Evolutionary conservation across 2,113 vertebrate genomes (phyloP).

Genomic region (Pica pica): DNA sequence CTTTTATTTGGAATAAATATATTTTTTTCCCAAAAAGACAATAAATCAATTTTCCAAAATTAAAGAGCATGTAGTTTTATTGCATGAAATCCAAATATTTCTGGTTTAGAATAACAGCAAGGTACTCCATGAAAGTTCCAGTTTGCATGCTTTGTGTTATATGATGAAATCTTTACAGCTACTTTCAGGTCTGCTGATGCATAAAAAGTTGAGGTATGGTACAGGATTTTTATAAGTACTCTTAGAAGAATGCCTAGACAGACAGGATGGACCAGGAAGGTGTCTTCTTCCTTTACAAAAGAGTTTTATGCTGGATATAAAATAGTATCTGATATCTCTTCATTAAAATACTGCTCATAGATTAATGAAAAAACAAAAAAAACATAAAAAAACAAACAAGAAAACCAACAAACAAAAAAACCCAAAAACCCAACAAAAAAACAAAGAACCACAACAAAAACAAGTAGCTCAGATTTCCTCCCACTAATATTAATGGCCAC

Average conservation of each 20-base stretch:
- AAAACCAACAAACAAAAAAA: neutral
- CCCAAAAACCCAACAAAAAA: too few relatives aligned
- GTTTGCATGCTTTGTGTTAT: neutral
- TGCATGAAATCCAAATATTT: neutral
- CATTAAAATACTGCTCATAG: neutral
- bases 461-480: neutral
- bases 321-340: neutral
- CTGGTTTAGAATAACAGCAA: neutral
- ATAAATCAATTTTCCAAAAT: neutral
- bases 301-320: neutral
- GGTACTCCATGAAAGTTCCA: accelerated
- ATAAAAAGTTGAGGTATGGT: neutral
- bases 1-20: neutral
- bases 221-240: neutral
- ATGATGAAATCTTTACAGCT: neutral
- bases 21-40: neutral
- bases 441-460: neutral
- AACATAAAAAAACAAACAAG: neutral
- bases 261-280: neutral
- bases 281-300: neutral
- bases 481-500: neutral
- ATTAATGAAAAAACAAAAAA: neutral
- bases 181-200: neutral
- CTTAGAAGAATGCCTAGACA: neutral
- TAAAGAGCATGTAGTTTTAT: neutral